Base-by-base conservation (phyloP, 1,140 invertebrate species). In the Leptonema lineaticorne region DNA sequence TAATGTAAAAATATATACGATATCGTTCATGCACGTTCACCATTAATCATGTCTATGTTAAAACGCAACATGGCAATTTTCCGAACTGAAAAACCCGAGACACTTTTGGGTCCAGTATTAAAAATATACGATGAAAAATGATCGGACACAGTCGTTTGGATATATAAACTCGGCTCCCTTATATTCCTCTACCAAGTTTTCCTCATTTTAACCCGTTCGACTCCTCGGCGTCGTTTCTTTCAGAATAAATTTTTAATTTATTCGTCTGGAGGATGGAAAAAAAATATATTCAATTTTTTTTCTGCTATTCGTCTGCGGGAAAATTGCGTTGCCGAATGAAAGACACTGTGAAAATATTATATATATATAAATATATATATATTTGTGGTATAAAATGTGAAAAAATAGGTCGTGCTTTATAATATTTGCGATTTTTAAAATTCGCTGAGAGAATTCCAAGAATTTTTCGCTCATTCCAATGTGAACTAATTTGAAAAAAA, bases 51-150 rank as follows among this genome's bases (percentile, higher is more conserved):
- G 22, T 45, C 37, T 9, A 45, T 45, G 37, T 14, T 9, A 24
- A 53, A 53, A 53, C 50, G 50, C 50, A 53, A 53, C 50, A 22
- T 53, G 50, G 50, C 50, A 53, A 53, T 53, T 53, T 53, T 24
- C 20, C 50, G 50, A 53, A 53, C 50, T 18, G 46, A 48, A 53
- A 26, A 26, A 8, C 24, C 8, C 50, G 22, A 53, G 50, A 53
- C 50, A 53, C 50, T 26, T 24, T 20, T 33, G 5, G 46, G n/a
- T 18, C 50, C 50, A 41, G 50, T 53, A 53, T 53, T 53, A 53
- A 53, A 53, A 53, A 53, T 53, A 24, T 53, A 53, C 50, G 50
- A 53, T 41, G 37, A 41, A 41, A 41, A 41, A 41, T 41, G 37
- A 41, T 14, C 37, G n/a, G n/a, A n/a, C n/a, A n/a, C n/a, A n/a